phyloP scores from a whole-genome alignment of 1,140 invertebrate genomes.

The Aphelenchoides fujianensis region DNA sequence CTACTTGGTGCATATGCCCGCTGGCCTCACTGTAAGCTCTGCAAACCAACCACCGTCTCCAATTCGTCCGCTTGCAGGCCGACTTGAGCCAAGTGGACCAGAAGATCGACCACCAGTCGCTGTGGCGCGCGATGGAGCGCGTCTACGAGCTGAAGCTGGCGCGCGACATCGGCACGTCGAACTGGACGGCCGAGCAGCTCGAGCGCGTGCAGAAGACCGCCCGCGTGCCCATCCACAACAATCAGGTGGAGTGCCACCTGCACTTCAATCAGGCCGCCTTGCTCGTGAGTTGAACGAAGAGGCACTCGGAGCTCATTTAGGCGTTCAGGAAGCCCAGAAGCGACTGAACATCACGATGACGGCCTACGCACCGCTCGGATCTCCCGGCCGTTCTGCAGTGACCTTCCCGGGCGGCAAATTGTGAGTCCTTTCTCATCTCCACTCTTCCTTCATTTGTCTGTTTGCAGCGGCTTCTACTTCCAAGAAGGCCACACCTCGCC shows the following conservation, averaged over 20 bases:
- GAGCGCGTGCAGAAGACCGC: slow-evolving; percentile 47
- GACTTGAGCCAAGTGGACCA: slow-evolving; percentile 37
- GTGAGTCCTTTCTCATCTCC: slow-evolving; percentile 34
- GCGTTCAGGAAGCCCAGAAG: background rate
- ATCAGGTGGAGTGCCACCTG: slow-evolving; percentile 48
- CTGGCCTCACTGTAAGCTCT: slow-evolving; percentile 60
- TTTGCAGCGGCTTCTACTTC: slow-evolving; percentile 11
- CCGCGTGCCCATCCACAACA: slow-evolving; percentile 52
- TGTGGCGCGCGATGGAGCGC: slow-evolving; percentile 59
- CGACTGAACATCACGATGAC: slow-evolving; percentile 59
- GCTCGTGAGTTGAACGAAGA: slow-evolving; percentile 43
- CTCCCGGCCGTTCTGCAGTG: slow-evolving; percentile 54
- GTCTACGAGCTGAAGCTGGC: slow-evolving; percentile 59
- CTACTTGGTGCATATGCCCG: slow-evolving; percentile 77
- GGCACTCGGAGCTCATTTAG: slow-evolving; percentile 23
- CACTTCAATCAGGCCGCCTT: slow-evolving; percentile 37
- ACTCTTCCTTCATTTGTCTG: background rate
- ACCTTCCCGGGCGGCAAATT: slow-evolving; percentile 37
- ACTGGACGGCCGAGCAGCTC: slow-evolving; percentile 63
- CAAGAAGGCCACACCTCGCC: slow-evolving; percentile 13
- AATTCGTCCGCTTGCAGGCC: slow-evolving; percentile 32
- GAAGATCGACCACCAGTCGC: slow-evolving; percentile 36
- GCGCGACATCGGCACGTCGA: slow-evolving; percentile 64
- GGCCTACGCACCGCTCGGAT: slow-evolving; percentile 63
- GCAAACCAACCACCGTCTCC: background rate